These are phyloP conservation scores for Trachops cirrhosus DNA, from an alignment of 2,797 vertebrate species.

Conservation along the genomic window DNA sequence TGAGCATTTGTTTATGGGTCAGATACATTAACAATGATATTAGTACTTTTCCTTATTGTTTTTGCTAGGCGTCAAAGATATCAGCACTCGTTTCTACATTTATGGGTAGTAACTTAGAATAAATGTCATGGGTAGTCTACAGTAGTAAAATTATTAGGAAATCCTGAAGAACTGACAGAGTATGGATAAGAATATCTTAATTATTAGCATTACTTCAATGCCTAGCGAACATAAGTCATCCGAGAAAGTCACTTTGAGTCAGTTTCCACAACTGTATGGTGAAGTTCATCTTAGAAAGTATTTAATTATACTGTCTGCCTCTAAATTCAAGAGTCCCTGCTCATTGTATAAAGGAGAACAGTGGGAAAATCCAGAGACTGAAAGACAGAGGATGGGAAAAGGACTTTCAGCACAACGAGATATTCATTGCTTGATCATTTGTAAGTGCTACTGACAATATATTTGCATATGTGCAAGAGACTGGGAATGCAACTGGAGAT, in stretches of 20 bases:
- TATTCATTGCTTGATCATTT: neutral
- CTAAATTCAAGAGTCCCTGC: neutral
- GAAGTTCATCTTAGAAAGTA: neutral
- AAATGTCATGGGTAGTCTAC: neutral
- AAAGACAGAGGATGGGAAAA: neutral
- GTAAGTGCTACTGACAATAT: neutral
- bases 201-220: neutral
- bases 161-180: neutral
- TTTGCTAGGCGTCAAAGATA: neutral
- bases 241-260: neutral
- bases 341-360: neutral
- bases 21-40: neutral
- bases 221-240: neutral
- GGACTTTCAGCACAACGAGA: neutral
- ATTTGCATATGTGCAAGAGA: neutral
- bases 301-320: neutral
- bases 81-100: neutral
- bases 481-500: neutral
- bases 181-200: neutral
- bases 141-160: neutral
- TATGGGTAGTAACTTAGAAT: neutral
- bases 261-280: neutral
- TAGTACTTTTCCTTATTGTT: neutral
- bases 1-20: neutral
- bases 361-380: neutral